A percentile compares a stretch with the other conserved stretches of the same genome.
Evolutionary conservation across 1,140 invertebrate species (phyloP).

Genomic region (Megathymus violae): DNA sequence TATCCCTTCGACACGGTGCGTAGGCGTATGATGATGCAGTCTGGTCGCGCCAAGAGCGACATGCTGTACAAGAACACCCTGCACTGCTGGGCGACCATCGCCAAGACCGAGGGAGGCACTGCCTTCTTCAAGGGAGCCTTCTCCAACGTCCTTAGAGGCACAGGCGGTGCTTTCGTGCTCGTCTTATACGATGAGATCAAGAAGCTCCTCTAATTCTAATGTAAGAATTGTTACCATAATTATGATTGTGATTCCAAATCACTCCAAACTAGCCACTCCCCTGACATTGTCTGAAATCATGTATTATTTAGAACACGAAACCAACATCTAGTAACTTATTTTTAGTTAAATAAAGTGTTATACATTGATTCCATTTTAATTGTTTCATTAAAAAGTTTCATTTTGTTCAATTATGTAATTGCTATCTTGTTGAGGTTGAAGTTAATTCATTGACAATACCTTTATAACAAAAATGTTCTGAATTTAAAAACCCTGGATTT

Average conservation of each 20-base stretch:
- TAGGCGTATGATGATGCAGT: slow-evolving; percentile 96
- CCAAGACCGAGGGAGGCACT: slow-evolving; percentile 86
- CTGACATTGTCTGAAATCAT: slow-evolving; percentile 79
- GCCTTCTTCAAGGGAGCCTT: slow-evolving; percentile 89
- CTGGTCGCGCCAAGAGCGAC: slow-evolving; percentile 87
- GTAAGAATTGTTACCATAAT: slow-evolving; percentile 77
- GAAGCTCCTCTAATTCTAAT: slow-evolving; percentile 85
- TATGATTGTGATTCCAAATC: slow-evolving; percentile 75
- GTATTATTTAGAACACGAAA: slow-evolving; percentile 78
- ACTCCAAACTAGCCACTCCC: slow-evolving; percentile 63
- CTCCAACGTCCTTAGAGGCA: slow-evolving; percentile 88
- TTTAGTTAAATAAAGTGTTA: slow-evolving; percentile 82
- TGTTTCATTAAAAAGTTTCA: slow-evolving; percentile 68
- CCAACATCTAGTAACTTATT: slow-evolving; percentile 80
- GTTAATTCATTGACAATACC: slow-evolving; percentile 16
- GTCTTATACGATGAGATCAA: slow-evolving; percentile 92
- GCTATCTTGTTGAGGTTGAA: slow-evolving; percentile 31
- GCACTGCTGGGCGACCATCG: slow-evolving; percentile 91
- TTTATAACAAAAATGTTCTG: slow-evolving; percentile 30
- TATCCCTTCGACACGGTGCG: slow-evolving; percentile 97
- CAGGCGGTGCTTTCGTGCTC: slow-evolving; percentile 92
- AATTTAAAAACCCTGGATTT: slow-evolving; percentile 35
- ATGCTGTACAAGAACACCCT: slow-evolving; percentile 91
- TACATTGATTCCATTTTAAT: slow-evolving; percentile 77
- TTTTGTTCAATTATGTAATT: slow-evolving; percentile 60